Base-by-base conservation (phyloP, 2,113 vertebrate genomes). In the Xiphorhynchus elegans region DNA sequence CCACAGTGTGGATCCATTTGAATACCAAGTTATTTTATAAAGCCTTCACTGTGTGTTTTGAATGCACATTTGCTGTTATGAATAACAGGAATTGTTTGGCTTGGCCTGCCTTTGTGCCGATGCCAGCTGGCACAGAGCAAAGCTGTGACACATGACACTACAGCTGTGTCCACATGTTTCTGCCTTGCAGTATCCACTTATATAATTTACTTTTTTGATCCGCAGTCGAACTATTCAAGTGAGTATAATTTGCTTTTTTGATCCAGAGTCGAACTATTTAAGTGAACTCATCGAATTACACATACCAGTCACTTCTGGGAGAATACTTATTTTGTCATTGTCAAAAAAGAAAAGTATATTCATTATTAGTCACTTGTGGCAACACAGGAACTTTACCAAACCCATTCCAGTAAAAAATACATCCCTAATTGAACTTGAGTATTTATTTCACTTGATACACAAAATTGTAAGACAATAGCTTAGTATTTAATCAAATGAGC, bases 41-140 rank as follows among this genome's bases (percentile, higher is more conserved):
- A 98, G 98, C 98, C 97, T 87, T 92, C 96, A 92, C 97, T 98
- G 98, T 98, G 97, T 98, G 97, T 98, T 98, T 98, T 95, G 98
- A 98, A 98, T 98, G 98, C 98, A 97, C 96, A 97, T 98, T 98
- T 98, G 98, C 98, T 98, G 98, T 98, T 97, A 98, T 99, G 99
- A 99, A 99, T 99, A 98, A 99, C 98, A 98, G 98, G 98, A 98
- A 99, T 99, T 99, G 99, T 99, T 99, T 98, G 97, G 96, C 98
- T 98, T 97, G 97, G 97, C 97, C 97, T 97, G 96, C 93, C 98
- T 98, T 98, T 98, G 98, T 98, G 97, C 96, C 47, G 68, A 24
- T 97, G 98, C 99, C 99, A 99, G 98, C 98, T 99, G 98, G 99
- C 98, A 99, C 84, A 37, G 97, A 98, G 97, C 88, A 11, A 81